A percentile compares a stretch with the other conserved stretches of the same genome.
Evolutionary conservation across 1,140 invertebrate species (phyloP).

Genomic region (Leptinotarsa defecta): DNA sequence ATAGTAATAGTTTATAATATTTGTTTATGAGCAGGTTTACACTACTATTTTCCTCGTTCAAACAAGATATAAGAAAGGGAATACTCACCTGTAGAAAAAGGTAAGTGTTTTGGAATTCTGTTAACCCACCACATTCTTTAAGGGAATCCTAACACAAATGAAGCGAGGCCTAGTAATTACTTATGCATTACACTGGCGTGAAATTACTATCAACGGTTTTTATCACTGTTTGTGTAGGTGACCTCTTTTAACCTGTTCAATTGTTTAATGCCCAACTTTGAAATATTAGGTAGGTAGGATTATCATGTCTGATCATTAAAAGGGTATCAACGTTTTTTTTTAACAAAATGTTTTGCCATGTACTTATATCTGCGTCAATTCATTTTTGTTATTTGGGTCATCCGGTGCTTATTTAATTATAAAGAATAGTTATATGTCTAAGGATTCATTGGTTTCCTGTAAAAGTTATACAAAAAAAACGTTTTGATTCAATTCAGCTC

Average conservation of each 20-base stretch:
- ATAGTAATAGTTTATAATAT: background rate
- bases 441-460: no score
- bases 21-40: background rate
- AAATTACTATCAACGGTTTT: slow-evolving; percentile 1
- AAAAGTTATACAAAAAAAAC: no score
- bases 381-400: background rate
- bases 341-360: background rate
- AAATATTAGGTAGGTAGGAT: background rate
- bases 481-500: no score
- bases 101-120: slow-evolving; percentile 45
- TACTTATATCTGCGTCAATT: no score
- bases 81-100: slow-evolving; percentile 47
- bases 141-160: background rate
- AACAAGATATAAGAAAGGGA: slow-evolving; percentile 20
- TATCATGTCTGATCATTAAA: background rate
- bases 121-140: slow-evolving; percentile 41
- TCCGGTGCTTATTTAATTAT: background rate
- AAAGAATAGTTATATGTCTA: background rate
- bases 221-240: background rate
- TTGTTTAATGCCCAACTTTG: background rate
- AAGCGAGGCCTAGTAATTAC: background rate
- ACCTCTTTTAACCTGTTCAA: slow-evolving; percentile 1
- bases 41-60: background rate
- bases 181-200: background rate
- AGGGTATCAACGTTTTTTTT: background rate